Base-by-base conservation (phyloP, 1,140 invertebrate species). In the Drosophila arawakana region DNA sequence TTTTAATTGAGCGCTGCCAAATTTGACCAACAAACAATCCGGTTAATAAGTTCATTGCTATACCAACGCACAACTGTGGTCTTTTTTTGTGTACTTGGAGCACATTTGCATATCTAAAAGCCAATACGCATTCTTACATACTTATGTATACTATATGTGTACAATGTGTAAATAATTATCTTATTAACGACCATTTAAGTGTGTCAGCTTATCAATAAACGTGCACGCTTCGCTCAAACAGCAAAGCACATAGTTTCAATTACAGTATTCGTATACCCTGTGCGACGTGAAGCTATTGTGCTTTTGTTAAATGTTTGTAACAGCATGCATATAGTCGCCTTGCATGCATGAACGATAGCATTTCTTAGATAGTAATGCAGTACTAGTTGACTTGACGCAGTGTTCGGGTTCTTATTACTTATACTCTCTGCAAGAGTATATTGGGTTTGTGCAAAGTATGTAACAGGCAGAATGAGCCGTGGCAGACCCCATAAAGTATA, bases 141-240 rank as follows among this genome's bases (percentile, higher is more conserved):
- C 15, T 11, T 39, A 39, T 25, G 10, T 37, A 55, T 30, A 3
- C 25, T 30, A 30, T 30, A 5, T 30, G 25, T 30, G 25, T 5
- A 30, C 25, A 30, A 30, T 18, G 2, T 43, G 1, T 30, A 46
- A 13, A 25, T 57, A 65, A 65, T 57, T 71, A 65, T 35, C 43
- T 10, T 39, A 6, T 43, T 30, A 52, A 21, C 34, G 25, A 7
- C 10, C 37, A 71, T 71, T 41, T 49, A 58, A 65, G 30, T 63
- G 13, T 13, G 11, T 54, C 8, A 34, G 25, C 68, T 71, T 69
- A 71, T 71, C 68, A 70, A 3, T 47, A n/a, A 34, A 7, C 41
- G 3, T 13, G 41, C 41, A 43, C 41, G 2, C 41, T 43, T 43
- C 41, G 13, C 4, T 13, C 11, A 43, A 43, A 13, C 41, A 7